These are phyloP conservation scores for Zaprionus davidi DNA, from an alignment of 1,140 invertebrate genomes.

Conservation along the genomic window DNA sequence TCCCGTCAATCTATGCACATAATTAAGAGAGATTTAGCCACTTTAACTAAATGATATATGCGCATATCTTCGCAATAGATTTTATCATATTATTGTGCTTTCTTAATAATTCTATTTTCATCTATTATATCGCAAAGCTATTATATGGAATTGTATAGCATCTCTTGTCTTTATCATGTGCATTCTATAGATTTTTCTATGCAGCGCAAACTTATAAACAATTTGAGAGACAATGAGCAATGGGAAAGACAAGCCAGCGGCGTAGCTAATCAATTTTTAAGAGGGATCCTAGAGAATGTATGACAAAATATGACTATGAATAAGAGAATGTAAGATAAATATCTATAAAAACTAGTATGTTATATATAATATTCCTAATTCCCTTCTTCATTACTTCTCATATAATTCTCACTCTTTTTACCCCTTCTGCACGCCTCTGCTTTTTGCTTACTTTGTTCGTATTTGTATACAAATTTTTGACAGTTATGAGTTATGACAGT, in stretches of 20 bases:
- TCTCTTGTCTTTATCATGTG: not conserved
- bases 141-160: not conserved
- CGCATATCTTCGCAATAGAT: not conserved
- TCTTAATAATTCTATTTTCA: not conserved
- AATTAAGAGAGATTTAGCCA: not conserved
- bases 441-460: not conserved
- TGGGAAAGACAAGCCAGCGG: not conserved
- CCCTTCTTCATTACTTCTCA: not conserved
- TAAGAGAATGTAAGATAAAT: too few relatives aligned
- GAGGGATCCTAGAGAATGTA: not conserved
- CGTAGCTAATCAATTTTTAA: not conserved
- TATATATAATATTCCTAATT: too few relatives aligned
- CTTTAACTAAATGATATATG: not conserved
- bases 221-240: not conserved
- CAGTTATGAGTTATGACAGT: not conserved
- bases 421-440: not conserved
- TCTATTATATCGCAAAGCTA: not conserved
- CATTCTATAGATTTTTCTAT: not conserved
- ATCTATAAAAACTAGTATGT: too few relatives aligned
- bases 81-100: not conserved
- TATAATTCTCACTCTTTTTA: too few relatives aligned
- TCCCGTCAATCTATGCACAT: not conserved
- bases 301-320: too few relatives aligned
- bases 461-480: slow-evolving; percentile 23
- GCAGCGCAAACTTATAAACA: not conserved